phyloP scores from a whole-genome alignment of 2,888 invertebrate species.

The Apamea monoglypha region DNA sequence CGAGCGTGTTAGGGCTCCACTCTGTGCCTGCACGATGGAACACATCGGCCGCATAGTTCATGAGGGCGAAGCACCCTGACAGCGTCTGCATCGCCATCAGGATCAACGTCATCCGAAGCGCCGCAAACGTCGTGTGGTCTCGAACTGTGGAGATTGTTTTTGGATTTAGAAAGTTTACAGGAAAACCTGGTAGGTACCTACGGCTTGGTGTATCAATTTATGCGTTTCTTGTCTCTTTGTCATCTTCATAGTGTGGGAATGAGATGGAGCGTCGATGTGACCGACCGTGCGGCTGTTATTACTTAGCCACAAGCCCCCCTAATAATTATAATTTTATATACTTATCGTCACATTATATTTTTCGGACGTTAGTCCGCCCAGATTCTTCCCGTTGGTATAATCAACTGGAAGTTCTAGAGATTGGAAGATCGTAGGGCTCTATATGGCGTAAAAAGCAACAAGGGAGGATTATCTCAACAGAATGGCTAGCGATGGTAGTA shows the following conservation, averaged over 20 bases:
- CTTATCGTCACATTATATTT: not conserved
- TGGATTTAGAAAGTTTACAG: not conserved
- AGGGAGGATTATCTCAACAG: not conserved
- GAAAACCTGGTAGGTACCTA: too few relatives aligned
- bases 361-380: not conserved
- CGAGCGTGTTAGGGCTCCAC: conserved; percentile 86
- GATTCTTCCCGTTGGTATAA: too few relatives aligned
- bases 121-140: conserved; percentile 78
- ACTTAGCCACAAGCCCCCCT: too few relatives aligned
- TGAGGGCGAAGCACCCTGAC: conserved; percentile 84
- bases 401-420: not conserved
- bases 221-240: too few relatives aligned
- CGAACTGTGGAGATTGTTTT: conserved; percentile 71
- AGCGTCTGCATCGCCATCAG: conserved; percentile 83
- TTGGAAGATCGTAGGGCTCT: not conserved
- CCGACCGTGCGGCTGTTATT: too few relatives aligned
- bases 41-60: conserved; percentile 84
- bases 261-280: too few relatives aligned
- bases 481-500: not conserved
- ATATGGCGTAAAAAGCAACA: not conserved
- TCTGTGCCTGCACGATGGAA: conserved; percentile 86
- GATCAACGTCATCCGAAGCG: conserved; percentile 78
- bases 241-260: too few relatives aligned
- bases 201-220: too few relatives aligned
- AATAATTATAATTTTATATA: not conserved